phyloP scores from a whole-genome alignment of 35 echinoderm and acorn worm species.

The Anneissia japonica region DNA sequence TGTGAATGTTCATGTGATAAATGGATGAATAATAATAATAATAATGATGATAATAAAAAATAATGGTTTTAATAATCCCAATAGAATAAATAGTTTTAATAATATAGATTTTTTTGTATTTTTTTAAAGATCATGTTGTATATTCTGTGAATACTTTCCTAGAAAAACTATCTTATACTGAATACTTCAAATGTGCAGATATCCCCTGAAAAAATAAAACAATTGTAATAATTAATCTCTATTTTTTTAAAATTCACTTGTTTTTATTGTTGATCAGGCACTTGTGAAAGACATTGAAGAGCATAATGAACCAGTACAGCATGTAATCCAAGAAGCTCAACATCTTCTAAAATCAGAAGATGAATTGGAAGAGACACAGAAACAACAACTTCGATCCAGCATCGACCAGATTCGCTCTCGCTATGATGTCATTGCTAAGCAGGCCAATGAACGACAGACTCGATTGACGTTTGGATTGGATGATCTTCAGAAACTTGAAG shows the following conservation, averaged over 20 bases:
- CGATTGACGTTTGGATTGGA: constrained; percentile 42
- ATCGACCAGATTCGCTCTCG: constrained; percentile 56
- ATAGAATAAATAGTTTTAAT: too few species aligned
- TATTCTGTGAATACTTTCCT: too few species aligned
- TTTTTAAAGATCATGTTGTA: too few species aligned
- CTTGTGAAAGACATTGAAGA: constrained; percentile 71
- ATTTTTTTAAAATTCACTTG: background rate
- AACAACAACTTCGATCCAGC: constrained; percentile 43
- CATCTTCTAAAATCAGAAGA: constrained; percentile 50
- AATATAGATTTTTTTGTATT: too few species aligned
- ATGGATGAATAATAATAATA: too few species aligned
- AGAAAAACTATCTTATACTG: too few species aligned
- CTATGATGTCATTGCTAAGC: constrained; percentile 66
- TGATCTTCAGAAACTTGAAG: constrained; percentile 70
- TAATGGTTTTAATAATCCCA: too few species aligned
- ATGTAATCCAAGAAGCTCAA: constrained; percentile 74
- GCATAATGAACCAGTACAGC: constrained; percentile 81
- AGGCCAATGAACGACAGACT: constrained; percentile 53
- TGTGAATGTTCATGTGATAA: too few species aligned
- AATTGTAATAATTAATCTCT: background rate
- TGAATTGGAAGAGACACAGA: constrained; percentile 51
- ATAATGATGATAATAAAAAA: too few species aligned
- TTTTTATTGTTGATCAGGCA: constrained; percentile 10
- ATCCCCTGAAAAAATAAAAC: background rate
- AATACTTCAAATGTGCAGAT: background rate